Base-by-base conservation (phyloP, 1,140 invertebrate genomes). In the Drosophila prosaltans region DNA sequence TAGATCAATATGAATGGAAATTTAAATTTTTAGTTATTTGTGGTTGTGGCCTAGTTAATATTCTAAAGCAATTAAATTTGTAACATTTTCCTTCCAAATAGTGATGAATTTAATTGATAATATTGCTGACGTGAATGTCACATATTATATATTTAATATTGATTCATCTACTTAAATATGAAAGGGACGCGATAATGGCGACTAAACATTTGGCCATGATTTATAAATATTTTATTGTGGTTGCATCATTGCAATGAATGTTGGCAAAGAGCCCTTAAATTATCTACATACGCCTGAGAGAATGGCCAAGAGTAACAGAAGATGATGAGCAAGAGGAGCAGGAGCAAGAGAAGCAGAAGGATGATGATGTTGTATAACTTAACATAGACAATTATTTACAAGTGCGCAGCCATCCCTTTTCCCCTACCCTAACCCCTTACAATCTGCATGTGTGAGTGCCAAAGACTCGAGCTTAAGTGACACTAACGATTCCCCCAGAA, bases 381-480 rank as follows among this genome's bases (percentile, higher is more conserved):
- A 84, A 84, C 84, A 89, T 89, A 81, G 80, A 88, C 74, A 89
- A 88, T 88, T 88, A 88, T 88, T 83, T 89, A 78, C 70, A 88
- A 89, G 83, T 82, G 83, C 83, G 66, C 83, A 81, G 60, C 60
- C 7, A 41, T 43, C 62, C 74, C 54, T 59, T 16, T 26, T 32
- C 45, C 64, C 61, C 74, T 66, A 26, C 45, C 41, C 43, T 61
- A 30, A 26, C 45, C 41, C 43, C 57, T 2, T 80, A 77, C 58
- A 69, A 88, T 82, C 70, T 88, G 72, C 68, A 85, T 80, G 71
- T 81, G 71, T 73, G 74, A 78, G 81, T 82, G 76, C 67, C 84
- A 88, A 80, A 88, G 84, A 80, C 83, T 83, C 77, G 74, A 67
- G 70, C 84, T 88, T 89, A 89, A 88, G 83, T 89, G 83, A 89